phyloP scores from a whole-genome alignment of 2,113 vertebrate genomes.

The Nyctibius bracteatus region DNA sequence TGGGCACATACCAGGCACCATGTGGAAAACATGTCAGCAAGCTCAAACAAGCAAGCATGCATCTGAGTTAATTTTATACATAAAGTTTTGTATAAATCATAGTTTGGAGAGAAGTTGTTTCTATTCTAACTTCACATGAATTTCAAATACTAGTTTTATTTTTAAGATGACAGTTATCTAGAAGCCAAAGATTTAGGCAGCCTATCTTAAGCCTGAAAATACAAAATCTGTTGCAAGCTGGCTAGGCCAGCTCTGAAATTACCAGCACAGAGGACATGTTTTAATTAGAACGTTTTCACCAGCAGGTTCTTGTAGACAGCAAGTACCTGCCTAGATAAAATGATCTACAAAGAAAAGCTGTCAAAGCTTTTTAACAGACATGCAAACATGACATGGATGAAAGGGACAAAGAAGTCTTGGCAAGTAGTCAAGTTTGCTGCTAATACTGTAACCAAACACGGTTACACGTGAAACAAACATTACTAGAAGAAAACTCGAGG shows the following conservation, averaged over 20 bases:
- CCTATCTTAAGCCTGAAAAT: constrained; percentile 5
- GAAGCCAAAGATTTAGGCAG: not conserved
- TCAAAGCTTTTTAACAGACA: not conserved
- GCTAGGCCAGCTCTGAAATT: not conserved
- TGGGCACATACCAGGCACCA: not conserved
- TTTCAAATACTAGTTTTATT: constrained; percentile 41
- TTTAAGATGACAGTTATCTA: not conserved
- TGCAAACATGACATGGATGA: not conserved
- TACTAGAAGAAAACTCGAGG: not conserved
- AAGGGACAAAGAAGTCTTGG: not conserved
- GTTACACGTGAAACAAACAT: not conserved
- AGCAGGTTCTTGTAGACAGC: not conserved
- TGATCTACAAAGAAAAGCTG: not conserved
- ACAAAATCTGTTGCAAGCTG: constrained; percentile 37
- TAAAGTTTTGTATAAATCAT: not conserved
- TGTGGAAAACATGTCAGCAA: not conserved
- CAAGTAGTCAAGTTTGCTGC: not conserved
- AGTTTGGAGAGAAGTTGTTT: not conserved
- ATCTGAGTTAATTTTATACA: not conserved
- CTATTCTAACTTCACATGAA: constrained; percentile 16
- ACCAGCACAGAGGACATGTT: not conserved
- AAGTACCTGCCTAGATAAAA: not conserved
- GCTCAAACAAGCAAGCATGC: fast-evolving
- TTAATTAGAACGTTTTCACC: constrained; percentile 11
- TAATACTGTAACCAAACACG: not conserved